A percentile compares a stretch with the other conserved stretches of the same genome.
phyloP scores from a whole-genome alignment of 2,113 vertebrate genomes.

The Indicator indicator region DNA sequence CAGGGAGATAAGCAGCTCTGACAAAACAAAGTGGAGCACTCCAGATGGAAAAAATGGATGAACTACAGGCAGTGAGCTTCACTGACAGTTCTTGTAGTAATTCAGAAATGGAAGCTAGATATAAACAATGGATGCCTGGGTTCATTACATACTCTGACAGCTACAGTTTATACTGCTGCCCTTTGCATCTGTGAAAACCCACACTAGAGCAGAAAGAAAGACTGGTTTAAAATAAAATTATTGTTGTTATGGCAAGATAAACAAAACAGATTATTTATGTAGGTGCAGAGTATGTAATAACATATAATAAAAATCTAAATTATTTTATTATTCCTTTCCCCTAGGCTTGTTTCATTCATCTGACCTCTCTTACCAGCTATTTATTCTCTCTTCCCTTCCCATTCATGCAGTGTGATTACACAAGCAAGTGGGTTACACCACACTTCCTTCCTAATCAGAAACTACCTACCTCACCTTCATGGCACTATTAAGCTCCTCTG shows the following conservation, averaged over 20 bases:
- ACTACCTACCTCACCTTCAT: not conserved
- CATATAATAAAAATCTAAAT: not conserved
- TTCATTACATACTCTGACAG: not conserved
- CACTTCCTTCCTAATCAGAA: not conserved
- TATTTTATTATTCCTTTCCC: not conserved
- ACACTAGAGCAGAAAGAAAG: not conserved
- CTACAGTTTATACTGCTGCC: not conserved
- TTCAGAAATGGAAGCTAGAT: not conserved
- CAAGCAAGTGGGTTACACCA: not conserved
- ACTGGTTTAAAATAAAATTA: accelerated
- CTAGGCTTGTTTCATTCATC: not conserved
- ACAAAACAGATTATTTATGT: not conserved
- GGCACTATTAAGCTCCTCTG: not conserved
- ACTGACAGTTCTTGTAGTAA: not conserved
- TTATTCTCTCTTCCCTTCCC: not conserved
- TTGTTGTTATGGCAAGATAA: not conserved
- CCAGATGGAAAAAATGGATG: accelerated
- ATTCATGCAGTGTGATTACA: not conserved
- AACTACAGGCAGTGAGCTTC: not conserved
- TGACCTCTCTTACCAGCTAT: not conserved
- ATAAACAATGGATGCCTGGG: not conserved
- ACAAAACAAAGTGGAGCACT: not conserved
- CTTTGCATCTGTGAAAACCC: not conserved
- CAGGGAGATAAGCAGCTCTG: not conserved
- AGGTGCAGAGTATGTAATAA: not conserved